Evolutionary conservation across 2,888 invertebrate species (phyloP).

Genomic region (Prostheceraeus crozeri): DNA sequence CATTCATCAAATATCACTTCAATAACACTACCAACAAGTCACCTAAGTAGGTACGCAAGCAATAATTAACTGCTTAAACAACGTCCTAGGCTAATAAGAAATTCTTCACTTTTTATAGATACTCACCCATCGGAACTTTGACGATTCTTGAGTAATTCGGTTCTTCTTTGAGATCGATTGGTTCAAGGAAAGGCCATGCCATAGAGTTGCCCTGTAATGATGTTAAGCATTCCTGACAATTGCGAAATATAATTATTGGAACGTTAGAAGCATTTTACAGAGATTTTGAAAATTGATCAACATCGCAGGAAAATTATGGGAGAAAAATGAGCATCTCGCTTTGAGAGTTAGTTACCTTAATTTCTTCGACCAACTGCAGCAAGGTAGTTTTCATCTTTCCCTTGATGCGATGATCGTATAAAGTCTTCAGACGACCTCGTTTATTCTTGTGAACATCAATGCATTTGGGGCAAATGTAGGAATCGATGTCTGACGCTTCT

Average conservation of each 20-base stretch:
- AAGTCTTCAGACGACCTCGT: neutral
- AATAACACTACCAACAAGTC: too few species aligned
- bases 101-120: conserved; percentile 1
- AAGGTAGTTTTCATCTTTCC: neutral
- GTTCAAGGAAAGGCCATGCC: conserved; percentile 95
- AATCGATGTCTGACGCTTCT: conserved; percentile 71
- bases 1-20: too few species aligned
- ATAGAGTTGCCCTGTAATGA: conserved; percentile 86
- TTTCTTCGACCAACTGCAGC: neutral
- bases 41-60: too few species aligned
- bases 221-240: too few species aligned
- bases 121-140: conserved; percentile 58
- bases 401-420: neutral
- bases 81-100: too few species aligned
- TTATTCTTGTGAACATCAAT: conserved; percentile 66
- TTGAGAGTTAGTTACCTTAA: neutral
- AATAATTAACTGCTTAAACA: too few species aligned
- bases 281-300: too few species aligned
- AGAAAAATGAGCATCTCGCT: too few species aligned
- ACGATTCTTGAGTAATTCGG: conserved; percentile 81
- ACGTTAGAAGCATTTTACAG: too few species aligned
- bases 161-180: conserved; percentile 87
- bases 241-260: too few species aligned
- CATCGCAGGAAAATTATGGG: too few species aligned
- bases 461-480: conserved; percentile 92